These are phyloP conservation scores for Hystrix cristata DNA, from an alignment of 2,113 vertebrate species.

Conservation along the genomic window DNA sequence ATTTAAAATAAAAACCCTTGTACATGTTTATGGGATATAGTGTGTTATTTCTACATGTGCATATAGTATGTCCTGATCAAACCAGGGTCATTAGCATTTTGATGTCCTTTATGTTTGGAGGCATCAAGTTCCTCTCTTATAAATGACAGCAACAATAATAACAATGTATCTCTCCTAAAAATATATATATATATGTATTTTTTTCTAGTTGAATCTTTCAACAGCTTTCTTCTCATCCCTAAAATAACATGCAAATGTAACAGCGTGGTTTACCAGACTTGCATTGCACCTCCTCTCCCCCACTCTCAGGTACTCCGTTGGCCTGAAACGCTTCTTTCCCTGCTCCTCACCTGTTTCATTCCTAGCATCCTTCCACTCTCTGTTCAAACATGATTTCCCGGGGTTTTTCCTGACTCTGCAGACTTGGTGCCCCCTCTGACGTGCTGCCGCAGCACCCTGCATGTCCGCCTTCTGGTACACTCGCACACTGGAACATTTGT, in stretches of 20 bases:
- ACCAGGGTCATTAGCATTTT: background rate
- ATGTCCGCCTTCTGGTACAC: background rate
- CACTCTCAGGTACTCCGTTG: background rate
- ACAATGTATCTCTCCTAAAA: background rate
- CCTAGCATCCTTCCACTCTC: background rate
- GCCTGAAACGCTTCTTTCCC: background rate
- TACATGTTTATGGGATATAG: fast-evolving
- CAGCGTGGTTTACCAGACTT: background rate
- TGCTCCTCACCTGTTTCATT: background rate
- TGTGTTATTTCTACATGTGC: too few relatives aligned
- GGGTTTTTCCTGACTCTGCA: background rate
- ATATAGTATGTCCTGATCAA: background rate
- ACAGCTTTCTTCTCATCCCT: background rate
- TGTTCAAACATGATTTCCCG: background rate
- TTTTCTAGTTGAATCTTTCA: background rate
- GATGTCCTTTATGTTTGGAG: background rate
- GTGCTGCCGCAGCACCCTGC: background rate
- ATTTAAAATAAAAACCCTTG: background rate
- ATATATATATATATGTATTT: background rate
- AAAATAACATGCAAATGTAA: background rate
- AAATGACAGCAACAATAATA: background rate
- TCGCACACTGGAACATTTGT: background rate
- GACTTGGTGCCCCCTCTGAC: background rate
- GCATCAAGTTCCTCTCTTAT: background rate
- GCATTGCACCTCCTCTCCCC: fast-evolving